Percentiles rank a stretch among this genome's conserved stretches.
Conservation (phyloP, 2,888 invertebrate species). For the Stenodera caucasica region DNA sequence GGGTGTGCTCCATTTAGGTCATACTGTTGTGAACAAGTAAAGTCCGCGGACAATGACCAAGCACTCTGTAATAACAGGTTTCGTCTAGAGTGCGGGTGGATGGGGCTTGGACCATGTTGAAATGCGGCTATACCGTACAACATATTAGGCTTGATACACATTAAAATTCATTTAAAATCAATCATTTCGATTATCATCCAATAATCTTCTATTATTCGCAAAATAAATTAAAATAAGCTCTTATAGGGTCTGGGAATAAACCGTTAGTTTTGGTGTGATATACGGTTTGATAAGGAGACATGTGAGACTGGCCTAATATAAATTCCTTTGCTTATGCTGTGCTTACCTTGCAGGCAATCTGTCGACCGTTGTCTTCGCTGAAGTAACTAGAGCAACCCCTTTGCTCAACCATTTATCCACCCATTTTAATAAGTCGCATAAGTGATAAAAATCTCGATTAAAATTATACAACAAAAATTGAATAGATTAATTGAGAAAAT, state of each 20-base stretch:
- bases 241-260: too few relatives aligned
- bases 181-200: background rate
- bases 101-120: slow-evolving; percentile 37
- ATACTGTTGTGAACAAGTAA: slow-evolving; percentile 47
- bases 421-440: background rate
- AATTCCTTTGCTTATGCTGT: background rate
- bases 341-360: background rate
- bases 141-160: slow-evolving; percentile 19
- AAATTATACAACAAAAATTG: too few relatives aligned
- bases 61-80: slow-evolving; percentile 51
- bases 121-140: slow-evolving; percentile 25
- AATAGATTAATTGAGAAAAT: too few relatives aligned
- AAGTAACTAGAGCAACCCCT: background rate
- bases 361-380: background rate
- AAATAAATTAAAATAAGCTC: too few relatives aligned
- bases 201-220: too few relatives aligned
- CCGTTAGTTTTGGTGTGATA: too few relatives aligned
- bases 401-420: background rate
- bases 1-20: slow-evolving; percentile 53
- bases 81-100: slow-evolving; percentile 52
- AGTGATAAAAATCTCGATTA: too few relatives aligned
- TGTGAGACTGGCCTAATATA: background rate
- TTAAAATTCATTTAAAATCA: background rate
- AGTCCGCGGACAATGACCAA: slow-evolving; percentile 51
- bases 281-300: too few relatives aligned